phyloP scores from a whole-genome alignment of 2,888 invertebrate species.

The Auanema sp. region DNA sequence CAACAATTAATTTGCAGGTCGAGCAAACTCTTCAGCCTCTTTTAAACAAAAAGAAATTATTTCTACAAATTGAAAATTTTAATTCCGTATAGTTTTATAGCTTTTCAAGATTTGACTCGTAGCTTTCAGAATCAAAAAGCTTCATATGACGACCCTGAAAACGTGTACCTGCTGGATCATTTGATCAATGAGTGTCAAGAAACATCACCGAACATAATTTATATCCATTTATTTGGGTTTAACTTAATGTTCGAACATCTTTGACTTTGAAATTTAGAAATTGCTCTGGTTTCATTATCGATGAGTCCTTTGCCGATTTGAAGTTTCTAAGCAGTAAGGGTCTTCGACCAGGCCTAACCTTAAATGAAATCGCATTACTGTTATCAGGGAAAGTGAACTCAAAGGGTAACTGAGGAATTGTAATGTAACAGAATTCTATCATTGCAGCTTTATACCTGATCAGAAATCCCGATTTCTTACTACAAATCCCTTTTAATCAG shows the following conservation, averaged over 20 bases:
- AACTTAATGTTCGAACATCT: too few relatives aligned
- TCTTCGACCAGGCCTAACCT: constrained; percentile 20
- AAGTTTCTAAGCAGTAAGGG: constrained; percentile 25
- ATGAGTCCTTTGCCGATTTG: constrained; percentile 32
- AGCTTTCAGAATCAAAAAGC: constrained; percentile 30
- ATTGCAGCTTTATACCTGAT: constrained; percentile 12
- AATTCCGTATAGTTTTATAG: constrained; percentile 21
- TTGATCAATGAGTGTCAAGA: constrained; percentile 24
- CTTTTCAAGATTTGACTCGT: not conserved
- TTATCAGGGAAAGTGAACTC: constrained; percentile 20
- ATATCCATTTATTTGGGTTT: constrained; percentile 32
- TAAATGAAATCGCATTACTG: constrained; percentile 16
- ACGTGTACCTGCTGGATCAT: constrained; percentile 30
- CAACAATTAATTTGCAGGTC: constrained; percentile 19
- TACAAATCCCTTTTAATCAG: constrained; percentile 41
- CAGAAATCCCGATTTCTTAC: constrained; percentile 32
- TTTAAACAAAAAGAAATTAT: constrained; percentile 22
- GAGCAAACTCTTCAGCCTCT: constrained; percentile 26
- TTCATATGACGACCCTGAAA: constrained; percentile 25
- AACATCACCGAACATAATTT: constrained; percentile 12
- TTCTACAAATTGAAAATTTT: constrained; percentile 41
- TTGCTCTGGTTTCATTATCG: constrained; percentile 34
- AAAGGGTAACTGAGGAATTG: not conserved
- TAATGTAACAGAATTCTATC: constrained; percentile 17
- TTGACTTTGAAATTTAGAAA: constrained; percentile 22